These are phyloP conservation scores for Heloderma charlesbogerti DNA, from an alignment of 2,113 vertebrate genomes.

Conservation along the genomic window DNA sequence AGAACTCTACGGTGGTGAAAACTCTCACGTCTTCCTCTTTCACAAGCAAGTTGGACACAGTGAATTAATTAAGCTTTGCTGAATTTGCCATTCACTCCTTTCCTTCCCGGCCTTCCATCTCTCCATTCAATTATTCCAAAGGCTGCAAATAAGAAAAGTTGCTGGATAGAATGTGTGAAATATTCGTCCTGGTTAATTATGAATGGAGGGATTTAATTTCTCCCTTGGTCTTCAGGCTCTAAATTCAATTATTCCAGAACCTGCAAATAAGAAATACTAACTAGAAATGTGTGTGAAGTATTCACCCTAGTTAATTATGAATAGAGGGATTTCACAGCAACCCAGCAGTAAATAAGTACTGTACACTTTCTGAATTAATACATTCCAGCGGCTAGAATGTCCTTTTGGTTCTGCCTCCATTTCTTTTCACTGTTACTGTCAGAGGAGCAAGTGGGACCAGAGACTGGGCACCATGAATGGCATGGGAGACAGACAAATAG, in stretches of 20 bases:
- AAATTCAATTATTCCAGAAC: constrained; percentile 16
- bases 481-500: not conserved
- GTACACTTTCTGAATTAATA: not conserved
- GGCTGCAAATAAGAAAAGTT: constrained; percentile 29
- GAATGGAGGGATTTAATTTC: constrained; percentile 10
- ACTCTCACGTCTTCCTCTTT: not conserved
- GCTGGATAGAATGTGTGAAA: not conserved
- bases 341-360: not conserved
- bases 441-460: not conserved
- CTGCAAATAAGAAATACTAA: constrained; percentile 36
- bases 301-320: not conserved
- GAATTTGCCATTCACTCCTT: not conserved
- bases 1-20: not conserved
- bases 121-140: constrained; percentile 19
- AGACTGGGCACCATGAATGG: not conserved
- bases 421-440: not conserved
- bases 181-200: not conserved
- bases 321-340: not conserved
- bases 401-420: not conserved
- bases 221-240: constrained; percentile 17
- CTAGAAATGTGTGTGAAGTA: constrained; percentile 7
- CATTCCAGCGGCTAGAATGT: not conserved
- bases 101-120: constrained; percentile 4
- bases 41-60: not conserved
- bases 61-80: constrained; percentile 14